Percentiles rank a stretch among this genome's conserved stretches.
phyloP scores from a whole-genome alignment of 2,888 invertebrate genomes.

The Chelonus formosanus region DNA sequence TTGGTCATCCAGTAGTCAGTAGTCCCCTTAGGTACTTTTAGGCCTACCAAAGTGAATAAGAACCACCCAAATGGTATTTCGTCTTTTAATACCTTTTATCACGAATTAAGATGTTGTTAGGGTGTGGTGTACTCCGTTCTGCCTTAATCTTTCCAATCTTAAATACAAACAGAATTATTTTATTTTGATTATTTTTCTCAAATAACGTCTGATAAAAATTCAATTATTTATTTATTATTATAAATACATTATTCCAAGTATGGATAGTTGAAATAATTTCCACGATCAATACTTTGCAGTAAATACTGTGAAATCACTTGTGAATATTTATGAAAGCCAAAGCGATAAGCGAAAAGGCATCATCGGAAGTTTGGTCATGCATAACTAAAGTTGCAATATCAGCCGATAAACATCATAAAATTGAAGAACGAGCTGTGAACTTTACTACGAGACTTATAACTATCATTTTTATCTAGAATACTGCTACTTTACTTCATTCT shows the following conservation, averaged over 20 bases:
- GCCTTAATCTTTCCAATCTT: background rate
- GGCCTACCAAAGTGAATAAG: conserved; percentile 24
- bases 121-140: conserved; percentile 35
- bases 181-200: conserved; percentile 2
- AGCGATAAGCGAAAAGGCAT: conserved; percentile 9
- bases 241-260: too few species aligned
- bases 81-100: conserved; percentile 57
- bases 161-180: background rate
- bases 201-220: too few species aligned
- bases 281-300: too few species aligned
- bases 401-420: conserved; percentile 29
- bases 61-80: conserved; percentile 43
- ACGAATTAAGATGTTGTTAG: conserved; percentile 51
- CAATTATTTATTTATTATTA: background rate
- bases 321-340: conserved; percentile 32
- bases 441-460: background rate
- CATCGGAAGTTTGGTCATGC: conserved; percentile 9
- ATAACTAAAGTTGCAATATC: conserved; percentile 14
- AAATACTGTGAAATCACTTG: conserved; percentile 13
- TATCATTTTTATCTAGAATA: background rate
- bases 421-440: conserved; percentile 17
- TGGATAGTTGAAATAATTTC: too few species aligned
- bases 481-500: background rate
- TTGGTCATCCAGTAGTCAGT: too few species aligned
- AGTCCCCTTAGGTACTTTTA: conserved; percentile 32